These are phyloP conservation scores for Archegozetes longisetosus DNA, from an alignment of 1,140 invertebrate genomes.

Conservation along the genomic window DNA sequence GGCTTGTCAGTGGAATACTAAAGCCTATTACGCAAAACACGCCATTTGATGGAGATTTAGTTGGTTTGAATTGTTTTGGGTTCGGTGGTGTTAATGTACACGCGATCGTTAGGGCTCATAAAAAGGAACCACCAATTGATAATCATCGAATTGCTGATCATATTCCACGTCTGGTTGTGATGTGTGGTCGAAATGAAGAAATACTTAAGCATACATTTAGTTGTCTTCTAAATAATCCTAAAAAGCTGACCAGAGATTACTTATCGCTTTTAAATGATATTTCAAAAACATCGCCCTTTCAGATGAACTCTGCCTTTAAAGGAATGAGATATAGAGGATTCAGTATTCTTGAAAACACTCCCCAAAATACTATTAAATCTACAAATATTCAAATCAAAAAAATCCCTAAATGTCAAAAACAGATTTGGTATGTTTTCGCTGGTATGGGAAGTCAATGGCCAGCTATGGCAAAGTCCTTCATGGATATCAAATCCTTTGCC, in stretches of 20 bases:
- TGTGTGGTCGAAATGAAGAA: slow-evolving; percentile 33
- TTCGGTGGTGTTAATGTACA: slow-evolving; percentile 96
- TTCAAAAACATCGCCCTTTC: slow-evolving; percentile 3
- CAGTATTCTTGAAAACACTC: background rate
- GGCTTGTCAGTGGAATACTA: slow-evolving; percentile 53
- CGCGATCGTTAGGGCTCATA: slow-evolving; percentile 50
- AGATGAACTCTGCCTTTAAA: background rate
- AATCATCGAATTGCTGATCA: slow-evolving; percentile 9
- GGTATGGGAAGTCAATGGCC: slow-evolving; percentile 95
- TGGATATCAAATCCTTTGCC: slow-evolving; percentile 43
- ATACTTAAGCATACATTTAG: slow-evolving; percentile 29
- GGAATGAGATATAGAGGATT: slow-evolving; percentile 10
- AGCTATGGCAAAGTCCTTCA: slow-evolving; percentile 72
- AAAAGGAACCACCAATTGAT: slow-evolving; percentile 19
- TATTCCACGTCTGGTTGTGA: slow-evolving; percentile 27
- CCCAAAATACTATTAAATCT: background rate
- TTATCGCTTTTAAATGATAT: slow-evolving; percentile 14
- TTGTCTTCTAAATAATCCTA: slow-evolving; percentile 26
- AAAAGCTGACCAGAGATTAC: slow-evolving; percentile 19
- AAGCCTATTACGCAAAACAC: slow-evolving; percentile 36
- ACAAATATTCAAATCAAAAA: background rate
- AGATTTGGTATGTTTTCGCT: slow-evolving; percentile 84
- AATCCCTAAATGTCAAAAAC: slow-evolving; percentile 34
- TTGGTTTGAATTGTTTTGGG: slow-evolving; percentile 87
- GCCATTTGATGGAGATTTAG: slow-evolving; percentile 57